phyloP scores from a whole-genome alignment of 2,888 invertebrate genomes.

The Iselma pallidipennis region DNA sequence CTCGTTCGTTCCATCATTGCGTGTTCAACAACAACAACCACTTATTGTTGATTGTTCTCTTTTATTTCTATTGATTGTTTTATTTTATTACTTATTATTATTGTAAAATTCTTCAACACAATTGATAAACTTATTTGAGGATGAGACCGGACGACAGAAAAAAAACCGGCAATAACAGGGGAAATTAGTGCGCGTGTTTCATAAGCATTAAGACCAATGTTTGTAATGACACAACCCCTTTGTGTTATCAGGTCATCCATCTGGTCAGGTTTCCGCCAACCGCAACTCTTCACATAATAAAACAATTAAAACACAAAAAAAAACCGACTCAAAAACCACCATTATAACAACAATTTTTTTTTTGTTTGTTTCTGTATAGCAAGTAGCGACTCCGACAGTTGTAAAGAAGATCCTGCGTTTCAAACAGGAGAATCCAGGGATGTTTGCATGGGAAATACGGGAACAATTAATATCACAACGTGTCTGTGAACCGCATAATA shows the following conservation, averaged over 20 bases:
- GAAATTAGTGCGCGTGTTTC: slow-evolving; percentile 36
- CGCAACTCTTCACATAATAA: slow-evolving; percentile 29
- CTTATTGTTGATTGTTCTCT: neutral
- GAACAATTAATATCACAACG: slow-evolving; percentile 87
- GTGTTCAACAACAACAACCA: neutral
- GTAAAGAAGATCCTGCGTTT: slow-evolving; percentile 92
- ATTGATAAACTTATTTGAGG: neutral
- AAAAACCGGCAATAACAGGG: neutral
- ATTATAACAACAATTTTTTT: no score
- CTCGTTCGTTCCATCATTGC: neutral
- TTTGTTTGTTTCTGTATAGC: slow-evolving; percentile 63
- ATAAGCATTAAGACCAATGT: slow-evolving; percentile 42
- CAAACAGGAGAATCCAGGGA: slow-evolving; percentile 93
- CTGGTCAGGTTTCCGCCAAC: slow-evolving; percentile 38
- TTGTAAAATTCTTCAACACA: neutral
- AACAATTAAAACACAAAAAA: neutral
- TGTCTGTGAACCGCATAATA: slow-evolving; percentile 87
- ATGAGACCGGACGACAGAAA: neutral
- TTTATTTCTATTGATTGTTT: neutral
- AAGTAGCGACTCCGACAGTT: slow-evolving; percentile 95
- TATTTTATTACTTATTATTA: neutral
- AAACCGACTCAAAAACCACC: neutral
- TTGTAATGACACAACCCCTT: slow-evolving; percentile 46
- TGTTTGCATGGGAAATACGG: slow-evolving; percentile 97
- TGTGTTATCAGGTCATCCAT: slow-evolving; percentile 37